phyloP scores from a whole-genome alignment of 2,113 vertebrate species.

The Acinonyx jubatus region DNA sequence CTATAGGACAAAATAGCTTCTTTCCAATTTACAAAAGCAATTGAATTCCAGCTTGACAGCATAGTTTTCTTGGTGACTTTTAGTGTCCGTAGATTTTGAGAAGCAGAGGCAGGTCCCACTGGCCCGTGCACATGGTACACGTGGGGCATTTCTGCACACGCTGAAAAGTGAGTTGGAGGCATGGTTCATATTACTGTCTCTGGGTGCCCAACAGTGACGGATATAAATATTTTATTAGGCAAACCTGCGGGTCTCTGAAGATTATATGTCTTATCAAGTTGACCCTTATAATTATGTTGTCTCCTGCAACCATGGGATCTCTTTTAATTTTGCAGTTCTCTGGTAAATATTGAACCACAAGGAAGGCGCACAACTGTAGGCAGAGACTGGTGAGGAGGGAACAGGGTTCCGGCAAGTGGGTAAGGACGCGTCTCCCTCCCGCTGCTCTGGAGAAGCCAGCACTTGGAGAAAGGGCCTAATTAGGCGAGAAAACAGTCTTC shows the following conservation, averaged over 20 bases:
- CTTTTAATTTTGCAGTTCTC: constrained; percentile 86
- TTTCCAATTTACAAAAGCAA: background rate
- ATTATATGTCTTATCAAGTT: constrained; percentile 90
- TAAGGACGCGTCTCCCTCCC: constrained; percentile 25
- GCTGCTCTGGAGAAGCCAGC: background rate
- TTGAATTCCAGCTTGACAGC: too few relatives aligned
- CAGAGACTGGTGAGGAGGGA: constrained; percentile 67
- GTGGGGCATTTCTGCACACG: constrained; percentile 65
- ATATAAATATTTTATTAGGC: constrained; percentile 90
- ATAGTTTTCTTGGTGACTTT: background rate
- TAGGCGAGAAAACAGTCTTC: background rate
- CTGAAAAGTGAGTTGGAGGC: constrained; percentile 75
- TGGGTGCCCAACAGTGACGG: constrained; percentile 86
- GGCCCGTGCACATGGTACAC: background rate
- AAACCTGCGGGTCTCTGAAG: constrained; percentile 88
- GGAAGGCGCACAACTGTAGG: constrained; percentile 78
- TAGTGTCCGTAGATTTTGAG: rapidly evolving
- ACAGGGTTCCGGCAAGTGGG: constrained; percentile 46
- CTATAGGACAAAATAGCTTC: background rate
- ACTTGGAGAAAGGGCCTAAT: background rate
- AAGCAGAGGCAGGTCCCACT: background rate
- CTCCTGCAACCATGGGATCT: constrained; percentile 85
- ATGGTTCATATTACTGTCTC: constrained; percentile 75
- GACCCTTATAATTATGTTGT: constrained; percentile 91
- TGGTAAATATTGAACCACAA: constrained; percentile 86